Base-by-base conservation (phyloP, 2,888 invertebrate genomes). In the Polymixis flavicincta region DNA sequence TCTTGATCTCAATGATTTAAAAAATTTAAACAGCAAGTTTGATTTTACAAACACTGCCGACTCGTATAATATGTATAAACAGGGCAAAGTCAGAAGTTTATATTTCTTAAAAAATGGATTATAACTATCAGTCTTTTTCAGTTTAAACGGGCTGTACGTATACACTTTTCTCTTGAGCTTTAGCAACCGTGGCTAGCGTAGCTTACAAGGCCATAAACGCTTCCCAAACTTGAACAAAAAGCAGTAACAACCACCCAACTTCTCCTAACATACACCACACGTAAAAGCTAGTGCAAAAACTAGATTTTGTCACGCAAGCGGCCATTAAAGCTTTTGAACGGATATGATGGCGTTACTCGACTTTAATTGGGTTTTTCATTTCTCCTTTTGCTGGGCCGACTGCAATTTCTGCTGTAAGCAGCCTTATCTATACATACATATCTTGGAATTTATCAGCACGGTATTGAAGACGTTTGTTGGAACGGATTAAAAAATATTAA, bases 281-380 rank as follows among this genome's bases (percentile, higher is more conserved):
- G 55, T 71, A 82, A 76, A 85, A 87, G 87, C 85, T 86, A 74
- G 83, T 67, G 88, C 82, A 92, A 92, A 92, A 92, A 92, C 94
- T 92, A 94, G 95, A 94, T 94, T 94, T 95, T 93, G 94, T 95
- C 94, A 93, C 91, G 92, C 93, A 91, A 89, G 89, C 88, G 89
- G 87, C 91, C 90, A 94, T 94, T 94, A 94, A 91, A 89, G 88
- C 89, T 90, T 92, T 88, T 88, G 90, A 94, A 88, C 93, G 95
- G 94, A 95, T 94, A 93, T 90, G 88, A 90, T 91, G 91, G 90
- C 89, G 90, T 91, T 92, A 91, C 91, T 92, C 87, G 89, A 87
- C 89, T 90, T 94, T 95, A 95, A 95, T 95, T 95, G 94, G 93
- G 89, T 91, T 90, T 87, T 92, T 91, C 89, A 92, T 93, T 93